Evolutionary conservation across 2,797 vertebrate species (phyloP).

Genomic region (Loris lydekkerianus): DNA sequence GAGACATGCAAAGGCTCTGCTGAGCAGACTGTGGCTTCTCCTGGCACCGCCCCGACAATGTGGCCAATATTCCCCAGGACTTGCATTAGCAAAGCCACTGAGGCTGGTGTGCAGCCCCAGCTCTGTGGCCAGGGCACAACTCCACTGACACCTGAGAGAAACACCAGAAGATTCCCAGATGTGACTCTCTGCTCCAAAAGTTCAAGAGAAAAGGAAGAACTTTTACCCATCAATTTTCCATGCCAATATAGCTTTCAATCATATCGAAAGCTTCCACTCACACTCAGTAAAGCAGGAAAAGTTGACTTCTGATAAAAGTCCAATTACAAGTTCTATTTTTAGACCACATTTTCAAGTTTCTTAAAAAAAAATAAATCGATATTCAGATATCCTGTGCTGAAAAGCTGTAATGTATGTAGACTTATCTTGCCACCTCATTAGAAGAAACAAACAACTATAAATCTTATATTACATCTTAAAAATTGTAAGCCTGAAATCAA

Average conservation of each 20-base stretch:
- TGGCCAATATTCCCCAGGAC: not conserved
- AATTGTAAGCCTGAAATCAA: constrained; percentile 72
- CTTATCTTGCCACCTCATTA: constrained; percentile 78
- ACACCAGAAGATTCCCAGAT: not conserved
- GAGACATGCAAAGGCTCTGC: fast-evolving
- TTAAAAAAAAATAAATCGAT: constrained; percentile 59
- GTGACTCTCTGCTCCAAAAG: not conserved
- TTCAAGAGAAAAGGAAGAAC: not conserved
- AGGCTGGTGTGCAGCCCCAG: not conserved
- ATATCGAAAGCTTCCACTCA: not conserved
- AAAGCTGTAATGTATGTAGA: constrained; percentile 67
- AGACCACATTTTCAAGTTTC: constrained; percentile 36
- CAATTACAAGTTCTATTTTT: not conserved
- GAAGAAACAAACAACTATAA: constrained; percentile 74
- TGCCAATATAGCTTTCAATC: not conserved
- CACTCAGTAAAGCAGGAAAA: not conserved
- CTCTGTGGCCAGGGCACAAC: not conserved
- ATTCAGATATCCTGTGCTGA: constrained; percentile 45
- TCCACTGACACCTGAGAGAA: not conserved
- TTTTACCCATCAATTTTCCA: not conserved
- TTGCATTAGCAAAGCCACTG: not conserved
- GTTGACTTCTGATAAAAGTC: not conserved
- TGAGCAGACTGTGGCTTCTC: too few relatives aligned
- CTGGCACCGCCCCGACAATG: fast-evolving
- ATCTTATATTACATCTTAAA: constrained; percentile 72